phyloP scores from a whole-genome alignment of 2,113 vertebrate species.

The Brachyhypopomus occidentalis region DNA sequence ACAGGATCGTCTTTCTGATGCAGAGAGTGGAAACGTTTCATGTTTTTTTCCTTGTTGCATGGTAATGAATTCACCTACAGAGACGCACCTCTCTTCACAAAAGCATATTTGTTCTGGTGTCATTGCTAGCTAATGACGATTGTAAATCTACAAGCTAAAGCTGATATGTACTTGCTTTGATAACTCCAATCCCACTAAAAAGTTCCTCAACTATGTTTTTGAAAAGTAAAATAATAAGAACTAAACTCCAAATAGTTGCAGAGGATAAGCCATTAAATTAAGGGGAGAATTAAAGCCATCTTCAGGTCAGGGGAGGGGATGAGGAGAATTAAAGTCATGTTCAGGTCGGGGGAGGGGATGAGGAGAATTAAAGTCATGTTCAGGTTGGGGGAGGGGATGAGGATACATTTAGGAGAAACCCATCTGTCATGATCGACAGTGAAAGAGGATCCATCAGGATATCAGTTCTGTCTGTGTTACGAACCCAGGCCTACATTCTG shows the following conservation, averaged over 20 bases:
- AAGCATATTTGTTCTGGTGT: neutral
- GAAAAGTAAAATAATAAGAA: neutral
- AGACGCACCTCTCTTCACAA: neutral
- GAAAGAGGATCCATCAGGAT: slow-evolving; percentile 19
- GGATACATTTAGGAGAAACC: slow-evolving; percentile 7
- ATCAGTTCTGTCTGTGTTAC: neutral
- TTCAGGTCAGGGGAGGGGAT: neutral
- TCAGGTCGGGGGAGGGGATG: neutral
- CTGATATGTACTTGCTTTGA: too few species aligned
- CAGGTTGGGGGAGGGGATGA: neutral
- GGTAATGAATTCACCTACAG: neutral
- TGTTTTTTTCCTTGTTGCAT: neutral
- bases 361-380: neutral
- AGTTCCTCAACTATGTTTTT: too few species aligned
- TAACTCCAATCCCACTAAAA: too few species aligned
- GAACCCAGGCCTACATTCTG: slow-evolving; percentile 20
- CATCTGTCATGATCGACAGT: slow-evolving; percentile 19
- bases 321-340: too few species aligned
- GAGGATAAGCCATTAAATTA: neutral
- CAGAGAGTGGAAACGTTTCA: neutral
- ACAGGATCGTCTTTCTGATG: neutral
- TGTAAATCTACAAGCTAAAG: too few species aligned
- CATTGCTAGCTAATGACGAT: neutral
- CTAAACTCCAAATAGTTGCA: neutral
- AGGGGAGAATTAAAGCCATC: neutral